Percentiles rank a stretch among this genome's conserved stretches.
phyloP scores from a whole-genome alignment of 2,113 vertebrate genomes.

The Neodon shergylaensis region DNA sequence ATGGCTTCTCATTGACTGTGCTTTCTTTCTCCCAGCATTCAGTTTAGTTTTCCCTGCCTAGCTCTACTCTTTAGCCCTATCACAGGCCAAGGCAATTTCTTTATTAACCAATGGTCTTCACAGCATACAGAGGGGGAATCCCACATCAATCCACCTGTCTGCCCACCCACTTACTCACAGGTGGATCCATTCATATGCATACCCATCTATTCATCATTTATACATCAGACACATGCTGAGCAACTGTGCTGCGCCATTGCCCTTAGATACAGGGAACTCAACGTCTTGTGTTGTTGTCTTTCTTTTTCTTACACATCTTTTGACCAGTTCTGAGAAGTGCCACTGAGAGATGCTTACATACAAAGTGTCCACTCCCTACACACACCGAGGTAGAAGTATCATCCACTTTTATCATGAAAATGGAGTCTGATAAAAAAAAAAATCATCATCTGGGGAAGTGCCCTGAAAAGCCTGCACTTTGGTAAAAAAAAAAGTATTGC shows the following conservation, averaged over 20 bases:
- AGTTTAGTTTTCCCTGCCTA: too few species aligned
- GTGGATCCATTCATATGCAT: accelerated
- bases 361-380: background rate
- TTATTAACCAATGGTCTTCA: too few species aligned
- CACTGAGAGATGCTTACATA: background rate
- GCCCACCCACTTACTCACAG: background rate
- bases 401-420: background rate
- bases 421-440: background rate
- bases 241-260: background rate
- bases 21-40: too few species aligned
- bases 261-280: background rate
- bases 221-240: background rate
- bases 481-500: background rate
- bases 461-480: background rate
- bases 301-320: background rate
- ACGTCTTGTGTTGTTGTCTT: background rate
- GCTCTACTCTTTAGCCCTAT: too few species aligned
- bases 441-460: background rate
- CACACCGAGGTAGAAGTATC: background rate
- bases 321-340: conserved; percentile 9
- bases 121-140: too few species aligned
- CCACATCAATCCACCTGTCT: too few species aligned
- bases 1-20: too few species aligned
- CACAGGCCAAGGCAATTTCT: too few species aligned
- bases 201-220: background rate